Percentiles rank a stretch among this genome's conserved stretches.
phyloP scores from a whole-genome alignment of 2,797 vertebrate species.

The Pelobates cultripes region DNA sequence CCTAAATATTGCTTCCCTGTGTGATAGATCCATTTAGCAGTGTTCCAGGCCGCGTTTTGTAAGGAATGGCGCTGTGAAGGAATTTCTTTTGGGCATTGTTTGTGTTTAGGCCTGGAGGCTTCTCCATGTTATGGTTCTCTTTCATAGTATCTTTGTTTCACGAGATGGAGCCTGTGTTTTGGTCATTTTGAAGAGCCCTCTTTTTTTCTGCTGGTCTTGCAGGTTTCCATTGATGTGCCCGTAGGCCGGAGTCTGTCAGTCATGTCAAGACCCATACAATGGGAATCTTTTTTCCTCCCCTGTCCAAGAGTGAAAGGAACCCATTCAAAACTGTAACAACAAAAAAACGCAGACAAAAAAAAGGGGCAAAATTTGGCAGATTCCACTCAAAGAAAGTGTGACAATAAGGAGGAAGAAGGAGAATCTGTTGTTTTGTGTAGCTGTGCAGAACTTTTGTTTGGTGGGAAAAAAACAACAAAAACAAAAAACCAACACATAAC shows the following conservation, averaged over 20 bases:
- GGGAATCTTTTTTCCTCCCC: conserved; percentile 35
- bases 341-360: conserved; percentile 21
- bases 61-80: conserved; percentile 39
- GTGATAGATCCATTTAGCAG: too few species aligned
- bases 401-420: conserved; percentile 52
- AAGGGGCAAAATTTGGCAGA: conserved; percentile 50
- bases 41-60: background rate
- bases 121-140: conserved; percentile 10
- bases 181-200: background rate
- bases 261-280: conserved; percentile 53
- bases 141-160: conserved; percentile 27
- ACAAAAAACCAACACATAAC: conserved; percentile 30
- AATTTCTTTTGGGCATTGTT: conserved; percentile 24
- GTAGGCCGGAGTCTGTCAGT: conserved; percentile 44
- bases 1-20: conserved; percentile 1
- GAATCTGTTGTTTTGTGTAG: conserved; percentile 42
- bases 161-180: conserved; percentile 29
- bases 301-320: conserved; percentile 42
- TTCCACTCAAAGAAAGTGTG: conserved; percentile 34
- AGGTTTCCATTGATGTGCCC: conserved; percentile 39
- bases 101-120: conserved; percentile 28
- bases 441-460: conserved; percentile 41
- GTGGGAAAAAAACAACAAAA: conserved; percentile 17
- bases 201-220: conserved; percentile 39
- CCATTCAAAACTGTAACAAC: conserved; percentile 27